A percentile compares a stretch with the other conserved stretches of the same genome.
phyloP scores from a whole-genome alignment of 2,113 vertebrate species.

The Aegypius monachus region DNA sequence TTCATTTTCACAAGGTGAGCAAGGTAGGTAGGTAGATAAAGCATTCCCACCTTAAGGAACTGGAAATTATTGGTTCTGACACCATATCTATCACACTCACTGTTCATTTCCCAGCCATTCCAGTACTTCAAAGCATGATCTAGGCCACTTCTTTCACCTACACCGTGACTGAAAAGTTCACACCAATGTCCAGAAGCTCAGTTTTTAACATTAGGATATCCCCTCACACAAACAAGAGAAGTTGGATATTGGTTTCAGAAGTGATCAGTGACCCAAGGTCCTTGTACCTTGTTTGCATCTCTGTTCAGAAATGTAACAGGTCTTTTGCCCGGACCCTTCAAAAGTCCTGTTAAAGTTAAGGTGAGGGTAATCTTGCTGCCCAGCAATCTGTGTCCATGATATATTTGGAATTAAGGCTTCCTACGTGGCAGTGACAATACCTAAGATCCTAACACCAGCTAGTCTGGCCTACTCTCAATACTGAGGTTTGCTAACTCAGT shows the following conservation, averaged over 20 bases:
- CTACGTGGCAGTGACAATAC: fast-evolving
- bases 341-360: not conserved
- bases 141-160: not conserved
- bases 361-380: not conserved
- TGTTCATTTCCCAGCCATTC: not conserved
- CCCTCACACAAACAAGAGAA: not conserved
- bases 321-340: not conserved
- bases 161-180: not conserved
- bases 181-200: not conserved
- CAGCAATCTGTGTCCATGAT: not conserved
- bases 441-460: not conserved
- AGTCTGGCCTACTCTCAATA: not conserved
- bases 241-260: not conserved
- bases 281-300: not conserved
- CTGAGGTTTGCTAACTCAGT: not conserved
- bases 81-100: not conserved
- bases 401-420: not conserved
- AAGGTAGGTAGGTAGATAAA: not conserved
- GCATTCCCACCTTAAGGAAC: not conserved
- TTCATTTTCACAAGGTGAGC: not conserved
- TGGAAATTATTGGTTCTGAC: not conserved
- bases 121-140: not conserved
- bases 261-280: no score
- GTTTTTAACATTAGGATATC: not conserved
- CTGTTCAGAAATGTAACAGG: fast-evolving